These are phyloP conservation scores for Solea solea DNA, from an alignment of 2,113 vertebrate genomes.

Conservation along the genomic window DNA sequence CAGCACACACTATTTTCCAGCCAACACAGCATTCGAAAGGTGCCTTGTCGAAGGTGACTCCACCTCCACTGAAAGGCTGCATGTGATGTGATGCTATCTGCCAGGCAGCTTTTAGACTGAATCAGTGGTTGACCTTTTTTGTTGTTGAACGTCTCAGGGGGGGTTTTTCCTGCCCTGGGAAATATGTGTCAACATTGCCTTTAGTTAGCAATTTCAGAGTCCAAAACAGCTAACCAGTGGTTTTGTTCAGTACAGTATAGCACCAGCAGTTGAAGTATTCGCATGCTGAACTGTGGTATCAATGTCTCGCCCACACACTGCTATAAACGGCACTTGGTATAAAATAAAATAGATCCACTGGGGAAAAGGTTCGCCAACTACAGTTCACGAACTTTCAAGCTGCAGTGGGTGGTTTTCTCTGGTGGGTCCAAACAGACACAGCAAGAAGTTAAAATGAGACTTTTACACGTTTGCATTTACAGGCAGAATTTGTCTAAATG, in stretches of 20 bases:
- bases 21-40: constrained; percentile 42
- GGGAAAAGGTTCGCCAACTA: constrained; percentile 52
- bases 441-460: constrained; percentile 58
- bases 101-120: constrained; percentile 40
- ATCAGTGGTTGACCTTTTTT: constrained; percentile 26
- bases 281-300: constrained; percentile 46
- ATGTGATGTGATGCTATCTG: constrained; percentile 21
- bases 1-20: constrained; percentile 50
- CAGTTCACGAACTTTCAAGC: constrained; percentile 56
- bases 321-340: constrained; percentile 52
- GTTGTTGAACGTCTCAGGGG: constrained; percentile 33
- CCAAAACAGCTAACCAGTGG: constrained; percentile 32
- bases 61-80: constrained; percentile 39
- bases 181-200: constrained; percentile 17
- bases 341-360: constrained; percentile 19
- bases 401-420: constrained; percentile 62
- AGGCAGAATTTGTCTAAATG: constrained; percentile 14
- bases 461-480: constrained; percentile 4
- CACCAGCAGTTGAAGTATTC: constrained; percentile 45
- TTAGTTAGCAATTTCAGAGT: constrained; percentile 42
- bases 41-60: constrained; percentile 63
- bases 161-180: constrained; percentile 11
- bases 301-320: constrained; percentile 58
- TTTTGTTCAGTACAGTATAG: constrained; percentile 47
- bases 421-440: constrained; percentile 43